Evolutionary conservation across 2,888 invertebrate genomes (phyloP), one percentile per base, ranked within the genome.

Genomic region (Orthonevra nobilis): DNA sequence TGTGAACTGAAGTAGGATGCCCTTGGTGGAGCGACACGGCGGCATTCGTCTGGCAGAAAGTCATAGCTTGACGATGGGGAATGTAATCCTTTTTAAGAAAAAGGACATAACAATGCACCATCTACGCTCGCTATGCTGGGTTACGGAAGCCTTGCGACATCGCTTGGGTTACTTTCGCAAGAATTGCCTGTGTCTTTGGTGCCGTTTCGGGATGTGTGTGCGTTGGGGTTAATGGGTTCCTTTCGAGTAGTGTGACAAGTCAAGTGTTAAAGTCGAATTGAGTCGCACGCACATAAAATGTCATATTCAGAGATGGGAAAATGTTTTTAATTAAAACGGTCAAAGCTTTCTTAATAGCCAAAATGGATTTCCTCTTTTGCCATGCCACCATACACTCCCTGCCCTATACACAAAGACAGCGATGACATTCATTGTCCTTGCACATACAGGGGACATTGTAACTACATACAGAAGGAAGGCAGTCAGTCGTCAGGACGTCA

Each of bases 251-350:
- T 66, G 72, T 79, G 72, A 52, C 66, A 60, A 72, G 77, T 79
- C 77, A 72, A 79, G 77, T 79, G 60, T 66, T 66, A 61, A 60
- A 72, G 72, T 72, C 77, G 63, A 77, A 70, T 70, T 42, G 56
- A 63, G 30, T 19, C 54, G 42, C 38, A 20, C 38, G 23, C 28
- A 46, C 36, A 42, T 19, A 58, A 50, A 70, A 69, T 63, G 75
- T 42, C 69, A 63, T 56, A 75, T 75, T 63, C 69, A 52, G 58
- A 30, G n/a, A n/a, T n/a, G 30, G 42, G 61, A 70, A 56, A 70
- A 60, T 72, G 77, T 36, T 72, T 72, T 60, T 79, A 79, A 79
- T 79, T 79, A 79, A 79, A 79, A 79, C 60, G 72, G 72, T 48
- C 72, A 79, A 79, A 79, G 64, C 72, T 72, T 69, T 75, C 75